Conservation (phyloP, 2,113 vertebrate genomes). For the Trochalopteron elliotii region DNA sequence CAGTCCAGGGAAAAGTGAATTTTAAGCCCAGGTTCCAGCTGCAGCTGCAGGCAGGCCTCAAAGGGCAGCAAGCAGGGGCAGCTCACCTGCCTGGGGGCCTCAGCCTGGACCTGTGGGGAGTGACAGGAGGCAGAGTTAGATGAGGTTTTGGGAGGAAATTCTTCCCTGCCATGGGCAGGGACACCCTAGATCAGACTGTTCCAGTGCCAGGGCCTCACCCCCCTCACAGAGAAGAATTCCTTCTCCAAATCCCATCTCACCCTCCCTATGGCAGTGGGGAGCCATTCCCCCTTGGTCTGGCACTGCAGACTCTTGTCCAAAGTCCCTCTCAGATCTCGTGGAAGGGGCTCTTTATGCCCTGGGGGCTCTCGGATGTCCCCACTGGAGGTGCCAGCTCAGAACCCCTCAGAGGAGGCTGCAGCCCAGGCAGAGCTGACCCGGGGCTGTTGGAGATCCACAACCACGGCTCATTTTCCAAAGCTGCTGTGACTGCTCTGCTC, state of each 20-base stretch:
- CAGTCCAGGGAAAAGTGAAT: not conserved
- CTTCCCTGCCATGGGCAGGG: not conserved
- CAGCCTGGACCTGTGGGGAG: accelerated
- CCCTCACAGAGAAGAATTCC: not conserved
- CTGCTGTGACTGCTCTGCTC: accelerated
- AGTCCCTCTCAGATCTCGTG: accelerated
- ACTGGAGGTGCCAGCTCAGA: not conserved
- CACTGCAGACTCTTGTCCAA: not conserved
- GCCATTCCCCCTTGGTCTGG: not conserved
- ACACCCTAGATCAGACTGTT: not conserved
- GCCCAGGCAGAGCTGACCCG: accelerated
- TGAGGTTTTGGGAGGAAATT: not conserved
- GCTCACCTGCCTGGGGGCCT: not conserved
- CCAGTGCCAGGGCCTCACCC: not conserved
- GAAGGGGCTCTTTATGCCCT: not conserved
- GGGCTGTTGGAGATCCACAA: accelerated
- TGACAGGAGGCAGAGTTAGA: not conserved
- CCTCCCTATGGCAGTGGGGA: not conserved
- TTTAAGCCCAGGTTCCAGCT: not conserved
- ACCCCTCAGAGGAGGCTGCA: not conserved
- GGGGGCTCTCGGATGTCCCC: not conserved
- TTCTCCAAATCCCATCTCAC: accelerated
- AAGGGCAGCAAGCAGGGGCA: not conserved
- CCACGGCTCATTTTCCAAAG: accelerated
- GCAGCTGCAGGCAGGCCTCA: not conserved